These are phyloP conservation scores for Dryas iulia DNA, from an alignment of 1,140 invertebrate genomes.

Conservation along the genomic window DNA sequence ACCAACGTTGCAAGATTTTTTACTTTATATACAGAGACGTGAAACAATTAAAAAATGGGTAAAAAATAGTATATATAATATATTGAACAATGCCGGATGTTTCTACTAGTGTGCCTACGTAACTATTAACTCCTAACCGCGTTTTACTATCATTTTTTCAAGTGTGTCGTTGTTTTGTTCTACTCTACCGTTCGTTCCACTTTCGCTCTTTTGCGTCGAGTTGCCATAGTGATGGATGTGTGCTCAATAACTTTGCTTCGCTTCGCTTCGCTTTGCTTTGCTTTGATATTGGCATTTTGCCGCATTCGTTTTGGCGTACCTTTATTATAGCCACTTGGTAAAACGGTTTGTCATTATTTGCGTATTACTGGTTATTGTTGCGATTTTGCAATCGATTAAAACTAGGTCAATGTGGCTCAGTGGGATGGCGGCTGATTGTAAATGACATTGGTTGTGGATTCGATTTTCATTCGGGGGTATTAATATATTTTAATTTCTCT, in stretches of 20 bases:
- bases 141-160: neutral
- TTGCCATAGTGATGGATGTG: conserved; percentile 53
- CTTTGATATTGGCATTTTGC: neutral
- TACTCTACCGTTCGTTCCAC: conserved; percentile 47
- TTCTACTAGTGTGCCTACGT: neutral
- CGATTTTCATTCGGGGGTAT: too few species aligned
- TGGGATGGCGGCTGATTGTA: too few species aligned
- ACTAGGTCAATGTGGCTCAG: too few species aligned
- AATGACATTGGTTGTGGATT: too few species aligned
- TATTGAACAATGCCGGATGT: neutral
- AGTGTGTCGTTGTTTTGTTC: conserved; percentile 14
- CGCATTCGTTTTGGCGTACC: neutral
- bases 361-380: neutral
- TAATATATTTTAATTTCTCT: too few species aligned
- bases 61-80: too few species aligned
- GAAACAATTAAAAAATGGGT: too few species aligned
- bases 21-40: too few species aligned
- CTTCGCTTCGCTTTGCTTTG: conserved; percentile 23
- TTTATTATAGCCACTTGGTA: neutral
- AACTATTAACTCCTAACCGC: neutral
- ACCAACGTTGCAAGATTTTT: too few species aligned
- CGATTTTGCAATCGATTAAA: too few species aligned
- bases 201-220: conserved; percentile 52
- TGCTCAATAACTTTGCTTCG: conserved; percentile 46
- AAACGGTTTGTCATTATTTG: neutral